These are phyloP conservation scores for Dyspetes luteomarginatus DNA, from an alignment of 2,888 invertebrate genomes.

Conservation along the genomic window DNA sequence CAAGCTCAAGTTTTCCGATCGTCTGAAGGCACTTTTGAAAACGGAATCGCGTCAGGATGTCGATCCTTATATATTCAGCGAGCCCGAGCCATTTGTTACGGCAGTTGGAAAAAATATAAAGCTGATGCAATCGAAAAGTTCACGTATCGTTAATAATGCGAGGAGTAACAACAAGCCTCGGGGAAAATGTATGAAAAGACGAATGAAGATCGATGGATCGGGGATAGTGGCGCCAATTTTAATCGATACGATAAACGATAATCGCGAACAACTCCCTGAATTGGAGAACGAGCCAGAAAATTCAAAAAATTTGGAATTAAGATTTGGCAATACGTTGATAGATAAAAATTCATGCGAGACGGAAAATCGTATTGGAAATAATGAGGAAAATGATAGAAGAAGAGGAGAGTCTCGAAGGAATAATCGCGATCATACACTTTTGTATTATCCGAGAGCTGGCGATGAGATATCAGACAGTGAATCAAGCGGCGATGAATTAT, in stretches of 20 bases:
- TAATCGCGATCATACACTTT: conserved; percentile 80
- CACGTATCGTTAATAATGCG: conserved; percentile 70
- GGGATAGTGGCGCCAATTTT: conserved; percentile 64
- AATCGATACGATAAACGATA: conserved; percentile 27
- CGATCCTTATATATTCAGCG: conserved; percentile 84
- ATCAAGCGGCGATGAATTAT: conserved; percentile 82
- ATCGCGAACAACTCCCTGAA: conserved; percentile 15
- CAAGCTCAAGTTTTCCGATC: conserved; percentile 84
- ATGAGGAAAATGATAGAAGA: too few relatives aligned
- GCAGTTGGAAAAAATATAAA: conserved; percentile 73
- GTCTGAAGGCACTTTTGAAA: conserved; percentile 83
- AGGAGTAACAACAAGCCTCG: conserved; percentile 73
- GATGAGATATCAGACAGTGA: conserved; percentile 84
- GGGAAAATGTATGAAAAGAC: conserved; percentile 78
- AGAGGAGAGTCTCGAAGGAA: conserved; percentile 72
- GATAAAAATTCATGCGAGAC: conserved; percentile 62
- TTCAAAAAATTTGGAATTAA: conserved; percentile 70
- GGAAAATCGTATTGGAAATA: conserved; percentile 63
- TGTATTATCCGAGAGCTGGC: conserved; percentile 82
- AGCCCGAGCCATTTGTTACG: conserved; percentile 80
- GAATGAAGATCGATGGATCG: conserved; percentile 71
- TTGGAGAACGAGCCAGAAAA: conserved; percentile 54
- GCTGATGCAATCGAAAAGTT: conserved; percentile 74
- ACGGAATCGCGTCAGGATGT: conserved; percentile 81
- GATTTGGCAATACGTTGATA: conserved; percentile 68